phyloP scores from a whole-genome alignment of 2,888 invertebrate genomes.

The Eupithecia centaureata region DNA sequence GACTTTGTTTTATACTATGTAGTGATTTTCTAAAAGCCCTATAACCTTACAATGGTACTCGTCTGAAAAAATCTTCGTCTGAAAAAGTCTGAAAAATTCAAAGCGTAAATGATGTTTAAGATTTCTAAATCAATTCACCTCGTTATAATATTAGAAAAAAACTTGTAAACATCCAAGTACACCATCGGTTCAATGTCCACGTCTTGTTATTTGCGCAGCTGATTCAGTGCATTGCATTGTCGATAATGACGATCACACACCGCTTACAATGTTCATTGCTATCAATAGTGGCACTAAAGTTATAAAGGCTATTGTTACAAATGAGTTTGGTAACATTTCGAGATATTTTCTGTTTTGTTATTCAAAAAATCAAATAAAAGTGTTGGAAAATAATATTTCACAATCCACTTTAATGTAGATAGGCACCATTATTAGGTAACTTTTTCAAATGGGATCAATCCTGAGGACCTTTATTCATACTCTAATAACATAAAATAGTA shows the following conservation, averaged over 20 bases:
- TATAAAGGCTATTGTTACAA: not conserved
- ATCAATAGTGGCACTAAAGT: not conserved
- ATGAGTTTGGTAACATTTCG: not conserved
- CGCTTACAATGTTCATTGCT: not conserved
- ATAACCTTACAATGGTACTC: too few species aligned
- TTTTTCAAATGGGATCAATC: not conserved
- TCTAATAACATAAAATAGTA: constrained; percentile 2
- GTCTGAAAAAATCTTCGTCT: too few species aligned
- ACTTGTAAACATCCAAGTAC: not conserved
- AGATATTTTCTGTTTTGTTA: not conserved
- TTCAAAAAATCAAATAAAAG: not conserved
- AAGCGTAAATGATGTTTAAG: too few species aligned
- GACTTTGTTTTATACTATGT: too few species aligned
- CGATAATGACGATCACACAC: constrained; percentile 1
- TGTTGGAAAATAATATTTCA: not conserved
- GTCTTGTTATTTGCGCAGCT: constrained; percentile 20
- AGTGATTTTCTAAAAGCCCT: too few species aligned
- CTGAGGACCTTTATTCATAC: not conserved
- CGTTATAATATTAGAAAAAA: not conserved
- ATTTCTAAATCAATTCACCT: too few species aligned
- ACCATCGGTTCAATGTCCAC: constrained; percentile 10
- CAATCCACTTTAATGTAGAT: too few species aligned
- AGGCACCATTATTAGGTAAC: not conserved
- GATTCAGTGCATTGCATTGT: constrained; percentile 5
- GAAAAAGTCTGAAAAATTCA: too few species aligned